These are phyloP conservation scores for Capra hircus DNA, from an alignment of 2,113 vertebrate genomes.

Conservation along the genomic window DNA sequence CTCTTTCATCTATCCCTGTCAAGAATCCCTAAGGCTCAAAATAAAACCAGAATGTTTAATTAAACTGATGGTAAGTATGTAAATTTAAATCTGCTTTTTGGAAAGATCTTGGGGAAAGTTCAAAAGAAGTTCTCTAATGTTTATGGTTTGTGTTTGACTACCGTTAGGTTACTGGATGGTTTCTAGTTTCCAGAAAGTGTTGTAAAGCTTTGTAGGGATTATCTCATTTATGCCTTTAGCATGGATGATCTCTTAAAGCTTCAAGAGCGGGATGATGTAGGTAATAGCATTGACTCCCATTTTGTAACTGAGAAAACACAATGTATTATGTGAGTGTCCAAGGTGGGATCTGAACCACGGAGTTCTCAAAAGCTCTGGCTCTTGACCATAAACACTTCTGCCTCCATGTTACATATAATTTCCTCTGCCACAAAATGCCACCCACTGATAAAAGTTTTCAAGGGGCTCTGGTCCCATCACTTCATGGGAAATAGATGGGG, in stretches of 20 bases:
- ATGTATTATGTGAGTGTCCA: neutral
- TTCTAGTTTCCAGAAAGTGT: neutral
- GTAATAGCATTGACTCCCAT: neutral
- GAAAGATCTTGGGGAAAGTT: neutral
- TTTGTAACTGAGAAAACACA: constrained; percentile 1
- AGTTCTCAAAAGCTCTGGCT: neutral
- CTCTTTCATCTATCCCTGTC: neutral
- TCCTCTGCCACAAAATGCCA: neutral
- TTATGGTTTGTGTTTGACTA: neutral
- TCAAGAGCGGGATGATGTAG: neutral
- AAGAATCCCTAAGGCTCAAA: neutral
- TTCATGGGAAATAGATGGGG: no score
- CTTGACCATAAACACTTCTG: neutral
- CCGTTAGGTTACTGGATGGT: neutral
- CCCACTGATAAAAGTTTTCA: neutral
- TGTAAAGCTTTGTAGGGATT: neutral
- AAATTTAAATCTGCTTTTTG: neutral
- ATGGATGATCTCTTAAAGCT: neutral
- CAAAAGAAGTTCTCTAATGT: neutral
- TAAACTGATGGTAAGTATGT: neutral
- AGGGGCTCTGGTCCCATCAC: neutral
- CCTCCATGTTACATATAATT: neutral
- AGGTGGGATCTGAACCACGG: neutral
- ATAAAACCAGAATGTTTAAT: constrained; percentile 15
- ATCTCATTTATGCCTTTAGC: neutral